Base-by-base conservation (phyloP, 23 tunicate species). In the Trididemnum clinides region DNA sequence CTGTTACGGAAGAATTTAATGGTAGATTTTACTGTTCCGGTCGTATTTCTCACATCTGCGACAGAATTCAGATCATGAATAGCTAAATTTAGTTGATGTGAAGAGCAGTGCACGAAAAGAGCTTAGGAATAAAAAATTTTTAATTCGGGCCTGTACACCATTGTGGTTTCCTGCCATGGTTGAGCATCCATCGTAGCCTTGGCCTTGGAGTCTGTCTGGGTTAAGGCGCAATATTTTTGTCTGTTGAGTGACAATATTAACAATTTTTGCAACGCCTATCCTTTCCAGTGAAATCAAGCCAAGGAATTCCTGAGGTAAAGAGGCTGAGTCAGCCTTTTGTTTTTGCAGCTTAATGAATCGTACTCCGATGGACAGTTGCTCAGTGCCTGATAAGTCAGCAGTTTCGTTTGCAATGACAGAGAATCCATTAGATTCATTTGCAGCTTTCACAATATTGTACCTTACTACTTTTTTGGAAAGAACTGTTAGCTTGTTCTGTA, bases 1-100 rank as follows among this genome's bases (percentile, higher is more conserved):
- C 77, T 70, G 29, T 28, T 36, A 30, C 77, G 77, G 36, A 70
- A 70, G 30, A 70, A 70, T 10, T 29, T 29, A n/a, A n/a, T n/a
- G n/a, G n/a, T n/a, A n/a, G n/a, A n/a, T n/a, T n/a, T n/a, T n/a
- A n/a, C 26, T 22, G 69, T n/a, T n/a, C n/a, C n/a, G n/a, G n/a
- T n/a, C n/a, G n/a, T n/a, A n/a, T 44, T 44, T 44, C 54, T 10
- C 12, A 44, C 54, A 44, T 44, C 15, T 15, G 15, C 54, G 15
- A 44, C 54, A 7, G 54, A 10, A 44, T 44, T 44, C 54, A 44
- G 54, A 44, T 44, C 54, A 15, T 44, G 10, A 15, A 44, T 15
- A 10, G 15, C 54, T 7, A 44, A 15, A 44, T 44, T 44, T 10
- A 44, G 54, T 7, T 15, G 54, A 44, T 44, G 54, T 10, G 12